Evolutionary conservation across 2,888 invertebrate species (phyloP).

Genomic region (Eudemis profundana): DNA sequence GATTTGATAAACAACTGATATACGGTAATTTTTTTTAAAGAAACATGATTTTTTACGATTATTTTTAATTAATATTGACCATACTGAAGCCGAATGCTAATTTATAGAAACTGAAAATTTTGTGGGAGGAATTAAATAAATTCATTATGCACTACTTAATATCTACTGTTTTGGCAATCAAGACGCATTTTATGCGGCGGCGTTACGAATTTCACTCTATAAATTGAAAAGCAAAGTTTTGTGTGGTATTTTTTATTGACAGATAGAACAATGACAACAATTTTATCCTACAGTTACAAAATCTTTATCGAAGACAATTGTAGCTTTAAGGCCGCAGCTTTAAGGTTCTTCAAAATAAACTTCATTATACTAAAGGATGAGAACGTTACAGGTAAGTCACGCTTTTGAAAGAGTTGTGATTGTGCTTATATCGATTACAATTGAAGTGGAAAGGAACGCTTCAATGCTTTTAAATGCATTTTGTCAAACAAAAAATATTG

Average conservation of each 20-base stretch:
- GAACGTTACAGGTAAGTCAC: slow-evolving; percentile 63
- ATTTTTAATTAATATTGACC: too few relatives aligned
- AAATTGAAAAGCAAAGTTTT: slow-evolving; percentile 59
- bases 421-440: slow-evolving; percentile 59
- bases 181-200: not conserved
- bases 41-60: too few relatives aligned
- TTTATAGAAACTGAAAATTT: too few relatives aligned
- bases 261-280: slow-evolving; percentile 44
- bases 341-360: not conserved
- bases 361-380: not conserved
- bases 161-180: too few relatives aligned
- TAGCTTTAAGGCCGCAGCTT: slow-evolving; percentile 4
- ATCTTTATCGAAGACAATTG: not conserved
- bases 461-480: slow-evolving; percentile 60
- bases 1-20: too few relatives aligned
- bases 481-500: slow-evolving; percentile 43
- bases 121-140: too few relatives aligned
- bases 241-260: slow-evolving; percentile 55
- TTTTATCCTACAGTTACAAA: slow-evolving; percentile 12
- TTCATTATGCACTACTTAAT: too few relatives aligned
- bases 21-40: too few relatives aligned
- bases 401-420: slow-evolving; percentile 54
- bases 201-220: slow-evolving; percentile 48
- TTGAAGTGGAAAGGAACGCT: slow-evolving; percentile 71
- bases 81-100: too few relatives aligned